Base-by-base conservation (phyloP, 37 sponge, comb jelly and placozoan species). In the Cliona cf. orientalis region DNA sequence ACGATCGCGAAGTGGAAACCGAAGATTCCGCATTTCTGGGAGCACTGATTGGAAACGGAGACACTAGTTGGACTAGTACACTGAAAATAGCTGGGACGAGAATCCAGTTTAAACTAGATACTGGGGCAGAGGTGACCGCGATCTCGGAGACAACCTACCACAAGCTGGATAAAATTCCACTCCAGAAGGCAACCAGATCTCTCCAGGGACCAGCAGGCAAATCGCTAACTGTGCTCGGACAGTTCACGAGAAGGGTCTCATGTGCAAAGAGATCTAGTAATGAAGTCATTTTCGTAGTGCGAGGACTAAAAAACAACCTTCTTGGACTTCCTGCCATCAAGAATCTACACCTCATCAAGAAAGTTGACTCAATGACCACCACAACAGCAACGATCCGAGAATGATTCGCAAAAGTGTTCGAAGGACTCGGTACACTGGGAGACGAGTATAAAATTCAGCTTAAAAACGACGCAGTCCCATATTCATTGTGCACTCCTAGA, bases 51-150 rank as follows among this genome's bases (percentile, higher is more conserved):
- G 7, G 69, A 29, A 32, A 57, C 6, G 14, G 40, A 66, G 49
- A 57, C 19, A 46, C 72, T 31, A n/a, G 73, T 1, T 89, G 89
- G 84, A 57, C 42, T 11, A 42, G 40, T 22, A 31, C n/a, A 26
- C 12, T 89, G n/a, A 38, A 55, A 21, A 34, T 89, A 4, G 41
- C 65, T 1, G 58, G 68, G 21, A 44, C 45, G 36, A 19, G 39
- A 17, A 56, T 66, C 25, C 58, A 43, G 12, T 90, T 90, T 55
- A 90, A 90, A 46, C 45, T 90, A 46, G 85, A 90, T 62, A 90
- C 80, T 28, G 90, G 90, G 29, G 80, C 90, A 33, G 85, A 84
- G 64, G 90, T 84, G 2, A 80, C 85, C 12, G 90, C 66, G 12
- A 57, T 90, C 25, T 75, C 90, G 9, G 39, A 58, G 23, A 53